Conservation (phyloP, 2,888 invertebrate genomes). For the Microctonus aethiopoides region DNA sequence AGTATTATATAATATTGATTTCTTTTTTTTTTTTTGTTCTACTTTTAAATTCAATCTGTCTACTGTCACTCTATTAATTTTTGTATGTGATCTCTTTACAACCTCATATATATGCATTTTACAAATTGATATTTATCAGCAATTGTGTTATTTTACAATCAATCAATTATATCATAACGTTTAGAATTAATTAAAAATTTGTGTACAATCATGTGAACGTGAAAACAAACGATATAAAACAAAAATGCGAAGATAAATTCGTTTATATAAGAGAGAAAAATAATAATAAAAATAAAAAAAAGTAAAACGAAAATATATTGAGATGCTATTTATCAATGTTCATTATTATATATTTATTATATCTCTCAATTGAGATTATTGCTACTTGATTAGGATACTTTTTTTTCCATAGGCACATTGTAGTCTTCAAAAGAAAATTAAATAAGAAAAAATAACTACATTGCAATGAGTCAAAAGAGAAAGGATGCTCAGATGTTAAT, state of each 20-base stretch:
- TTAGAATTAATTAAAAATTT: neutral
- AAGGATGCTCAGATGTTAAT: conserved; percentile 10
- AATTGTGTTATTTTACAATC: neutral
- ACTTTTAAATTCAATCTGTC: neutral
- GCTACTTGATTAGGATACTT: conserved; percentile 25
- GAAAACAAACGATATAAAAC: neutral
- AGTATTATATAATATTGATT: neutral
- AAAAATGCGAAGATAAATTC: neutral
- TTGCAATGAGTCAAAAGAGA: conserved; percentile 17
- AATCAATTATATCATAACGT: neutral
- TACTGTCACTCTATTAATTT: too few species aligned
- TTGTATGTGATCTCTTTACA: neutral
- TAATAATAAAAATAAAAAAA: neutral
- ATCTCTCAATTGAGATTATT: conserved; percentile 10
- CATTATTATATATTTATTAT: neutral
- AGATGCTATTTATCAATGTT: neutral
- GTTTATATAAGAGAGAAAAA: neutral
- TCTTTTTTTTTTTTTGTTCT: neutral
- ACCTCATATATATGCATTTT: conserved; percentile 1
- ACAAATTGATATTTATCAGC: neutral
- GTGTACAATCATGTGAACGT: neutral
- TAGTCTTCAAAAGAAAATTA: neutral
- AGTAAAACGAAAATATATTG: neutral
- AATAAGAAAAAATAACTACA: neutral
- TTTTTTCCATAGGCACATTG: neutral